phyloP scores from a whole-genome alignment of 2,888 invertebrate genomes.

The Ormyrus nitidulus region DNA sequence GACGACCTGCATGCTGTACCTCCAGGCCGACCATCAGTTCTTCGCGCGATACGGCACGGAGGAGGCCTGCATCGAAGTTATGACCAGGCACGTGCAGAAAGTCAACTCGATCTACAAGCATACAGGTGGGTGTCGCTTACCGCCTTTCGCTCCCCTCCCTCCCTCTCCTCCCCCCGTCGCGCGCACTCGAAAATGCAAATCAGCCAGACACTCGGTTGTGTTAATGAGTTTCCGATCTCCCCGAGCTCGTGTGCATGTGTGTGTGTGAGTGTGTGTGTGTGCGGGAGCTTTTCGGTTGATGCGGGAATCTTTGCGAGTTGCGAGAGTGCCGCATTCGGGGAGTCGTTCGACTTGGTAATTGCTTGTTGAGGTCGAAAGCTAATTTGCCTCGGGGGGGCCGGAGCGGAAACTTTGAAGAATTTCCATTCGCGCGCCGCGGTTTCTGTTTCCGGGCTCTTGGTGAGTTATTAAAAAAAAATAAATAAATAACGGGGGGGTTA shows the following conservation, averaged over 20 bases:
- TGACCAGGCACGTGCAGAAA: slow-evolving; percentile 95
- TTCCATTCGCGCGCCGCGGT: no score
- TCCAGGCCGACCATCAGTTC: slow-evolving; percentile 97
- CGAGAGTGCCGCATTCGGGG: neutral
- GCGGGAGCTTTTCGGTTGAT: neutral
- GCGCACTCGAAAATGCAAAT: slow-evolving; percentile 40
- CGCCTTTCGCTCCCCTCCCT: neutral
- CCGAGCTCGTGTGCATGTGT: neutral
- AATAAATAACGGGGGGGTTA: no score
- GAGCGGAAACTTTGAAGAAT: no score
- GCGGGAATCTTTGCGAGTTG: neutral
- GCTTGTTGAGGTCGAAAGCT: no score
- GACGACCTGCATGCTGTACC: slow-evolving; percentile 95
- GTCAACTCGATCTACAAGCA: slow-evolving; percentile 92
- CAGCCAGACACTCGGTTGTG: slow-evolving; percentile 5
- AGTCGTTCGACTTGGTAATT: no score
- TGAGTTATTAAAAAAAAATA: no score
- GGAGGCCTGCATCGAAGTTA: slow-evolving; percentile 95
- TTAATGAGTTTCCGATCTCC: slow-evolving; percentile 42
- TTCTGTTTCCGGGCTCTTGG: no score
- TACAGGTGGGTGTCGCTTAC: slow-evolving; percentile 81
- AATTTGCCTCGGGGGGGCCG: no score
- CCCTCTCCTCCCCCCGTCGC: neutral
- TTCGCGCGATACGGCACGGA: slow-evolving; percentile 95
- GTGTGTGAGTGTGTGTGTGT: neutral